Base-by-base conservation (phyloP, 2,113 vertebrate species). In the Recurvirostra avosetta region DNA sequence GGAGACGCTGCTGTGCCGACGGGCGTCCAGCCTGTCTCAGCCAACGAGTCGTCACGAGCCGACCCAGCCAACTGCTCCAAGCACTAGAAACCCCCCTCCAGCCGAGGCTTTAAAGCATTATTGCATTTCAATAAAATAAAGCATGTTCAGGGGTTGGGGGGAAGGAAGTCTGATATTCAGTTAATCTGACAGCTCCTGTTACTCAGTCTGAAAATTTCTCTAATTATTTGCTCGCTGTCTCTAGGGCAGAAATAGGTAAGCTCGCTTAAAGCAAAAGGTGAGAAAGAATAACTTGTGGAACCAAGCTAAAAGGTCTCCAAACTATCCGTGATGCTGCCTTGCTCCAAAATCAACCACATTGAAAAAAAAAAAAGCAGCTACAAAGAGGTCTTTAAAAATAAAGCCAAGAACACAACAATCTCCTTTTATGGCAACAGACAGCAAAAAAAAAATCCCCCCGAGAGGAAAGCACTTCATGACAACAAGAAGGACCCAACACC, bases 201-300 rank as follows among this genome's bases (percentile, higher is more conserved):
- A 19, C 13, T 50, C 36, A 6, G 6, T 5, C 34, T 65, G 43
- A 38, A 73, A 66, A 45, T 1, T 6, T 16, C 66, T 52, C 85
- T 43, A 6, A 20, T 19, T 36, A 38, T 59, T 50, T 29, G 25
- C 5, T 30, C 36, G 50, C 23, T 52, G 2, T 41, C 59, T 88
- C 68, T 19, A 56, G 79, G 92, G 65, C 73, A 91, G 59, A 29
- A 38, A n/a, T 11, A 85, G 40, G 32, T 67, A 59, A 72, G 50
- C 22, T 18, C 22, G 3, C 45, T 86, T 96, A 94, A 93, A 92
- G 94, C 96, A 92, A 76, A 83, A 86, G 96, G 96, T 89, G 88
- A 90, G 59, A 38, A 74, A 59, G 61, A 45, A 43, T 1, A 30
- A 32, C 27, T 12, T 27, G 47, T 49, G 56, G 73, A 88, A 87